Conservation (phyloP, 2,113 vertebrate genomes). For the Cinclus cinclus region DNA sequence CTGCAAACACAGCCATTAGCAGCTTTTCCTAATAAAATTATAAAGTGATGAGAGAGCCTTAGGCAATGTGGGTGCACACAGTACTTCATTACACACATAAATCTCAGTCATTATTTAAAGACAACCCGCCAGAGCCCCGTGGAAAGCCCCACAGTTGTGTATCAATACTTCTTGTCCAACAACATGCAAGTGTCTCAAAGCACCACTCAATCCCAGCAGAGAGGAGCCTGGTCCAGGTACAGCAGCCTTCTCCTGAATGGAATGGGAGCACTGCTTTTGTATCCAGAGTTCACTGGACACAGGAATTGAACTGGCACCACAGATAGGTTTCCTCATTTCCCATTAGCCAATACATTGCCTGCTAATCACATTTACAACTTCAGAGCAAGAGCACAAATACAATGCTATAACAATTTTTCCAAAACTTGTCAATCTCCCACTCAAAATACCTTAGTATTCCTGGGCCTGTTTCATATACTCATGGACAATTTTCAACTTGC, state of each 20-base stretch:
- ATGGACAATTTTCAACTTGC: neutral
- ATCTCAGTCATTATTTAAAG: neutral
- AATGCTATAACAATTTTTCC: neutral
- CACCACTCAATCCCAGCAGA: neutral
- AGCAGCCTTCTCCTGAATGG: neutral
- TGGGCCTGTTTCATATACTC: neutral
- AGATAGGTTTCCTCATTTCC: neutral
- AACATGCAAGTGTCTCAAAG: neutral
- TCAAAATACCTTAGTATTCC: neutral
- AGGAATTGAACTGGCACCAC: neutral
- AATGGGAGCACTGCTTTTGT: neutral
- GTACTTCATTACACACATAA: neutral
- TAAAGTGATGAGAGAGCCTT: neutral
- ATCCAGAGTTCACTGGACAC: neutral
- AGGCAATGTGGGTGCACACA: neutral
- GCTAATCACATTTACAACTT: neutral
- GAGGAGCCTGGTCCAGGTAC: neutral
- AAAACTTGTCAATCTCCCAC: neutral
- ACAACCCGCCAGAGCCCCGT: neutral
- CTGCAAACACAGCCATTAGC: slow-evolving; percentile 43
- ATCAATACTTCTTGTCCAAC: neutral
- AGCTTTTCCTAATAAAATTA: slow-evolving; percentile 48
- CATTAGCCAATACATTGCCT: neutral
- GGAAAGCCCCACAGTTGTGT: neutral
- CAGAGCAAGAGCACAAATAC: neutral